A percentile compares a stretch with the other conserved stretches of the same genome.
Evolutionary conservation across 2,113 vertebrate genomes (phyloP).

Genomic region (Noctilio leporinus): DNA sequence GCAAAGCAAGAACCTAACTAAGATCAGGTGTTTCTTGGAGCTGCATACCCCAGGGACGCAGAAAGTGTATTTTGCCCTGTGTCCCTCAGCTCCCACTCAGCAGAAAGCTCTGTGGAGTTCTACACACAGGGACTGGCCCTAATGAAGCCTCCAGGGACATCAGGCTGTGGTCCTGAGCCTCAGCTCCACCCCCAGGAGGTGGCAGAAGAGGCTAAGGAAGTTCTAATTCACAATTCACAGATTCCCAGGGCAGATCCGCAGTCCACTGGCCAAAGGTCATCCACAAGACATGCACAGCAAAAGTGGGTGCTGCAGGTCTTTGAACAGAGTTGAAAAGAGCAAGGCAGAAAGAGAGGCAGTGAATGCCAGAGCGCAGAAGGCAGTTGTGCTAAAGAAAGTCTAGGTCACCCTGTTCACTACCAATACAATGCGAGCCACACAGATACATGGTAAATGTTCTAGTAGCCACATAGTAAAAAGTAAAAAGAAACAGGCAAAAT

Average conservation of each 20-base stretch:
- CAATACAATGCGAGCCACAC: neutral
- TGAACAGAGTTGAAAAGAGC: neutral
- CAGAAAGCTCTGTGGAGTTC: neutral
- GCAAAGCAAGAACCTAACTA: neutral
- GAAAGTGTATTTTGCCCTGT: neutral
- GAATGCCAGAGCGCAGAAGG: neutral
- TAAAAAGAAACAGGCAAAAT: neutral
- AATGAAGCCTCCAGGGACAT: conserved; percentile 21
- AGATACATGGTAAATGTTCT: neutral
- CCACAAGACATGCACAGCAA: neutral
- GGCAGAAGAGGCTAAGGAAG: neutral
- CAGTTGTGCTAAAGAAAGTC: neutral
- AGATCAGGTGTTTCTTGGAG: neutral
- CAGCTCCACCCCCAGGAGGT: neutral
- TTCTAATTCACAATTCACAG: neutral
- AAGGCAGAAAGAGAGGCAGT: neutral
- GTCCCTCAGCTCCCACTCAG: neutral
- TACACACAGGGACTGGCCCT: neutral
- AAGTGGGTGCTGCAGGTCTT: neutral
- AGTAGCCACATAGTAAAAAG: neutral
- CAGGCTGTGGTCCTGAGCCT: neutral
- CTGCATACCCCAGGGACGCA: neutral
- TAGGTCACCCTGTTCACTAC: neutral
- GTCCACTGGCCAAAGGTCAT: neutral
- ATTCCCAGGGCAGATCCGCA: neutral